Conservation (phyloP, 2,113 vertebrate species). For the Chionis minor region DNA sequence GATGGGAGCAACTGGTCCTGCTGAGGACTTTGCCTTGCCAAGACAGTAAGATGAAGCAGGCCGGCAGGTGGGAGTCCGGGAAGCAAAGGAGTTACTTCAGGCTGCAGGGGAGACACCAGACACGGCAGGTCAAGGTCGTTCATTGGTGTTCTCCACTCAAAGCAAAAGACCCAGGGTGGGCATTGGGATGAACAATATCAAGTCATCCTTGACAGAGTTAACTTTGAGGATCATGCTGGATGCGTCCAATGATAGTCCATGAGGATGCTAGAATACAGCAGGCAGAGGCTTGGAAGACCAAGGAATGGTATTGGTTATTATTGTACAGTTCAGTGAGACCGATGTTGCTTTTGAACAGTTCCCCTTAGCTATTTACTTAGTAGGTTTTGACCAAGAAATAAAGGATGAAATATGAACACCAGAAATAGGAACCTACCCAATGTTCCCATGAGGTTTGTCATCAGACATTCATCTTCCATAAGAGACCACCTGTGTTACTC, state of each 20-base stretch:
- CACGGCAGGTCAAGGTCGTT: background rate
- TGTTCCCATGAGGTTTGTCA: background rate
- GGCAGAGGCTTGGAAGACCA: background rate
- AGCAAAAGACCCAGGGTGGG: background rate
- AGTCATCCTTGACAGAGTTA: background rate
- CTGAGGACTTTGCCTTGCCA: background rate
- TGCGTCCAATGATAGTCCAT: background rate
- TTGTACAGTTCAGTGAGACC: background rate
- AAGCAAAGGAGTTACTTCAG: background rate
- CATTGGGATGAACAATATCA: background rate
- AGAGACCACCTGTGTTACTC: background rate
- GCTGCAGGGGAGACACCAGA: background rate
- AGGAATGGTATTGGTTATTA: background rate
- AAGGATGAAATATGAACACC: background rate
- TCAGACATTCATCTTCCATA: background rate
- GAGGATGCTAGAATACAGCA: background rate
- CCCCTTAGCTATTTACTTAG: background rate
- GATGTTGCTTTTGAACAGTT: background rate
- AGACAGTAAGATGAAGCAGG: background rate
- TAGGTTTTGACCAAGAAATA: background rate
- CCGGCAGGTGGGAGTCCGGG: conserved; percentile 32
- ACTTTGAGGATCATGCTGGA: background rate
- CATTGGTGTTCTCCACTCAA: background rate
- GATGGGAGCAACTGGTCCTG: background rate
- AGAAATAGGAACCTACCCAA: background rate